Base-by-base conservation (phyloP, 2,113 vertebrate species). In the Penelope pileata region DNA sequence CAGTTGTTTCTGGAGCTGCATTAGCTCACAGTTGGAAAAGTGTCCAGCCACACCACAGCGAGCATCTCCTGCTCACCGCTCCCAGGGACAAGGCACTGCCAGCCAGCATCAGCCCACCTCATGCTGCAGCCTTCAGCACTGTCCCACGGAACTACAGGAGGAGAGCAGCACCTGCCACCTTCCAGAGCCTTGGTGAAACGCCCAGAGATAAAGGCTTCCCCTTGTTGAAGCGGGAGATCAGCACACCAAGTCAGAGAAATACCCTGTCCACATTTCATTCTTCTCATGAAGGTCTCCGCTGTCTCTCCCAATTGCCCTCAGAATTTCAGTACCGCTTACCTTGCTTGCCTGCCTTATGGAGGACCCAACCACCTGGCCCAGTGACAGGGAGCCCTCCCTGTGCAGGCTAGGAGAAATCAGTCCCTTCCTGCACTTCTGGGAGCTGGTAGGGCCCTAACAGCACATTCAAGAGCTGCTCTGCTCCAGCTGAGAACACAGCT, bases 1-100 rank as follows among this genome's bases (percentile, higher is more conserved):
- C 13, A 7, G 60, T 67, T 81, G 83, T 74, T 96, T 88, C 78
- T 82, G 40, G 66, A 90, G 78, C 86, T 51, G 63, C 58, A 76
- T 94, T 82, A 93, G 78, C 81, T 95, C 85, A 93, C 83, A 86
- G 63, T 3, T 95, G 88, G 92, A 95, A 85, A 62, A 45, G n/a
- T 86, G 45, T 62, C 67, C 73, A 64, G 50, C 81, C 74, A 63
- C 64, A 54, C 32, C 51, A 72, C 64, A 1, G 3, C 74, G 63
- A 84, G 59, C 74, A 47, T n/a, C 77, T 45, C 45, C 92, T 51
- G 68, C 45, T 83, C 0, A 0, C 48, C 24, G 10, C 60, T 70
- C 5, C 0, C 4, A 48, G 69, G 26, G 69, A 81, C 0, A 1
- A 53, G 50, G 17, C 48, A 69, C 24, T 4, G 2, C 69, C 15